A percentile compares a stretch with the other conserved stretches of the same genome.
Evolutionary conservation across 2,797 vertebrate genomes (phyloP).

Genomic region (Huso huso): DNA sequence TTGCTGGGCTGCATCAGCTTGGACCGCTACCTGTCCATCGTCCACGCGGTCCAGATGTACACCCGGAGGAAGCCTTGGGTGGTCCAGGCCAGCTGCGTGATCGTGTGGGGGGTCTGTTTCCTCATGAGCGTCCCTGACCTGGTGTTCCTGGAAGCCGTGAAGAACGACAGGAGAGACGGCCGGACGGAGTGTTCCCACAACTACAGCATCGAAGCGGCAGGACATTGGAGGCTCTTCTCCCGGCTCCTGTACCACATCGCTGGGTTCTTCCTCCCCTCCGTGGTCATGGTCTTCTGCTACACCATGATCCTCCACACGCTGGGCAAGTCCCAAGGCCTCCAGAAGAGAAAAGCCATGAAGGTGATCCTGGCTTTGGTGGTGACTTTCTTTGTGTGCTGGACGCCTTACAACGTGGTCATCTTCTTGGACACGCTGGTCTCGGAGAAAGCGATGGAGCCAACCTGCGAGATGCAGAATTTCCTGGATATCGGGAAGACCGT

Average conservation of each 20-base stretch:
- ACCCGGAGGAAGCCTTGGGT: constrained; percentile 64
- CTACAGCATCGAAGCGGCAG: constrained; percentile 33
- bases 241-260: constrained; percentile 71
- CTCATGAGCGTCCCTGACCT: constrained; percentile 74
- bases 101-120: constrained; percentile 70
- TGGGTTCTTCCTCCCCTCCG: constrained; percentile 75
- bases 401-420: constrained; percentile 68
- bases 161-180: constrained; percentile 28
- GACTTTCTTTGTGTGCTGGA: constrained; percentile 78
- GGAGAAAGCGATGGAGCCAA: neutral
- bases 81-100: constrained; percentile 65
- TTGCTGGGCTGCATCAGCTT: constrained; percentile 84
- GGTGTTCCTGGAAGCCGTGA: constrained; percentile 53
- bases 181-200: constrained; percentile 40
- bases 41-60: constrained; percentile 83
- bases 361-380: constrained; percentile 67
- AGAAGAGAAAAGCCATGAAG: constrained; percentile 66
- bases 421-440: constrained; percentile 54
- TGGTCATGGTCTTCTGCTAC: constrained; percentile 72
- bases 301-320: constrained; percentile 59
- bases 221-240: constrained; percentile 42
- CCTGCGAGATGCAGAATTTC: constrained; percentile 33
- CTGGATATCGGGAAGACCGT: constrained; percentile 52
- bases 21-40: constrained; percentile 84
- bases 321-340: constrained; percentile 47